Conservation (phyloP, 2,113 vertebrate genomes). For the Notothenia coriiceps region DNA sequence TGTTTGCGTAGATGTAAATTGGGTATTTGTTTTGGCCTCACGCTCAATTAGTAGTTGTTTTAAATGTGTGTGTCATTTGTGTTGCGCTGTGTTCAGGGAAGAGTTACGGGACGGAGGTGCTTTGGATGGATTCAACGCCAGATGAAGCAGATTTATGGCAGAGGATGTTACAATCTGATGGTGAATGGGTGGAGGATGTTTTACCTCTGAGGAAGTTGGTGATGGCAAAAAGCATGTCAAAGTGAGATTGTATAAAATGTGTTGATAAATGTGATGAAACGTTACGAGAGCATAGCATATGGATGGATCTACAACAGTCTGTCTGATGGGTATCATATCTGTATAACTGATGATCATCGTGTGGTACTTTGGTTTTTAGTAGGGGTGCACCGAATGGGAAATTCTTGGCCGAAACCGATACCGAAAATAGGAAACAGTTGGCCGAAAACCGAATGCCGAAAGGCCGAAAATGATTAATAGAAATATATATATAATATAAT, state of each 20-base stretch:
- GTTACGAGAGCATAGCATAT: not conserved
- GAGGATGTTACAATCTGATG: slow-evolving; percentile 88
- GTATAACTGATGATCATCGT: too few species aligned
- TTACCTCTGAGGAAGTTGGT: slow-evolving; percentile 92
- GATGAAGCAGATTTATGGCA: slow-evolving; percentile 90
- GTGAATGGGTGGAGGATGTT: slow-evolving; percentile 91
- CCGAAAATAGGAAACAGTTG: too few species aligned
- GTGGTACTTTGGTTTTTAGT: not conserved
- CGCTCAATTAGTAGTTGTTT: not conserved
- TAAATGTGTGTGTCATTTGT: not conserved
- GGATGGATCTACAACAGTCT: not conserved
- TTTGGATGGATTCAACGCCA: slow-evolving; percentile 95
- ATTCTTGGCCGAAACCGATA: too few species aligned
- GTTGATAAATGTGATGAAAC: not conserved
- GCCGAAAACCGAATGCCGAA: too few species aligned
- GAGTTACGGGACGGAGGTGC: slow-evolving; percentile 90
- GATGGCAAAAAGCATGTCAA: slow-evolving; percentile 85
- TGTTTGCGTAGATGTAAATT: not conserved
- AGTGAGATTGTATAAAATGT: slow-evolving; percentile 71
- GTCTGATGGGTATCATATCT: too few species aligned
- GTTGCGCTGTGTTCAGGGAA: slow-evolving; percentile 83
- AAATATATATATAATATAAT: too few species aligned
- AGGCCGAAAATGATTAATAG: too few species aligned
- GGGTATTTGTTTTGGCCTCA: not conserved
- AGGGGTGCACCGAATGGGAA: too few species aligned